Conservation (phyloP, 2,797 vertebrate species). For the Todus mexicanus region DNA sequence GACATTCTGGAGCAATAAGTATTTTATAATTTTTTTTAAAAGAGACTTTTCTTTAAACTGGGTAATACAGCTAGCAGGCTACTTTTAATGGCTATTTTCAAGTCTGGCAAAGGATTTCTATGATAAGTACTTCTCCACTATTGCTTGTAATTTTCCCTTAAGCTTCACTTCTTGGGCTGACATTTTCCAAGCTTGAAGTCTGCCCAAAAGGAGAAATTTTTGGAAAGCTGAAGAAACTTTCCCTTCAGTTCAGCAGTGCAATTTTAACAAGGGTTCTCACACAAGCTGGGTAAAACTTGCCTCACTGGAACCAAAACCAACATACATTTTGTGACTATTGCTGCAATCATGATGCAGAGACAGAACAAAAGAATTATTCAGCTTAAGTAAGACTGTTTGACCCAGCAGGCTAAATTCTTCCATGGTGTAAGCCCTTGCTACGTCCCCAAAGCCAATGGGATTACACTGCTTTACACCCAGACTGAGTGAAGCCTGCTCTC, state of each 20-base stretch:
- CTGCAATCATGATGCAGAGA: neutral
- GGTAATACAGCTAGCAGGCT: neutral
- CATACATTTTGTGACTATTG: neutral
- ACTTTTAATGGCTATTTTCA: neutral
- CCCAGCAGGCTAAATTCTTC: neutral
- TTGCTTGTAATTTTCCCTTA: neutral
- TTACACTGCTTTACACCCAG: neutral
- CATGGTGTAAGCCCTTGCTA: neutral
- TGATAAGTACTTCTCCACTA: neutral
- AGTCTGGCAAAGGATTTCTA: neutral
- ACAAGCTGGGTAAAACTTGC: neutral
- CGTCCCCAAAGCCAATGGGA: neutral
- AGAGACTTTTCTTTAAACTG: neutral
- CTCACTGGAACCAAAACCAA: neutral
- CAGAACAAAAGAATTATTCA: conserved; percentile 33
- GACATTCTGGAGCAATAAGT: neutral
- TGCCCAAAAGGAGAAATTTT: neutral
- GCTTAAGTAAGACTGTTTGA: neutral
- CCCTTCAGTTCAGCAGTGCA: neutral
- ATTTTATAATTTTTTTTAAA: neutral
- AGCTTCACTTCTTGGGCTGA: neutral
- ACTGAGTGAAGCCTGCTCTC: neutral
- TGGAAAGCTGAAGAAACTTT: neutral
- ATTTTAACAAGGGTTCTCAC: conserved; percentile 16
- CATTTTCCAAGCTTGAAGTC: neutral